Percentiles rank a stretch among this genome's conserved stretches.
These are phyloP conservation scores for Ametastegia equiseti DNA, from an alignment of 2,888 invertebrate genomes.

Conservation along the genomic window DNA sequence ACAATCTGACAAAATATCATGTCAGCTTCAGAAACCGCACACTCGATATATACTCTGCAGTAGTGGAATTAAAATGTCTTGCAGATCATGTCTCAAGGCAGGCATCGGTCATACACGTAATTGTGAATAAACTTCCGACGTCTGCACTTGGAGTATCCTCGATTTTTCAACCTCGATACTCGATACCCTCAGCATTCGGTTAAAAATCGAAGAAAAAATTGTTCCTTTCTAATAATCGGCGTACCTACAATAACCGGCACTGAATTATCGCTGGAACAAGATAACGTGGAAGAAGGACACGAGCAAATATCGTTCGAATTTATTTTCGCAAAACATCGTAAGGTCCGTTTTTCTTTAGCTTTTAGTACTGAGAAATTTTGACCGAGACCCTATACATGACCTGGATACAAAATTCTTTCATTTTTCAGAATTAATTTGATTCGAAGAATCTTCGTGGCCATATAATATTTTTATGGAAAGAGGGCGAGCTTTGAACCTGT, in stretches of 20 bases:
- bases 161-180: not conserved
- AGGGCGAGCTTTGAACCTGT: not conserved
- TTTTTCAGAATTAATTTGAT: not conserved
- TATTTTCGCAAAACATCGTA: not conserved
- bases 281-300: not conserved
- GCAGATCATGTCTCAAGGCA: not conserved
- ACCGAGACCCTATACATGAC: not conserved
- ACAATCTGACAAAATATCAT: no score
- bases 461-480: not conserved
- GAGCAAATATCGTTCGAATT: not conserved
- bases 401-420: not conserved
- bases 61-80: not conserved
- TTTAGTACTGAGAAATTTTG: not conserved
- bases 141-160: not conserved
- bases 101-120: conserved; percentile 18
- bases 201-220: not conserved
- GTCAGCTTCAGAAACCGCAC: not conserved
- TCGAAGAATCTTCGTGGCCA: not conserved
- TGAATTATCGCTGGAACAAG: not conserved
- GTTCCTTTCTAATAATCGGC: not conserved
- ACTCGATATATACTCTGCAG: not conserved
- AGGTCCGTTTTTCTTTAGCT: not conserved
- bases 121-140: not conserved
- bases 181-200: not conserved
- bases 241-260: no score